Percentiles rank a stretch among this genome's conserved stretches.
Conservation (phyloP, 2,797 vertebrate species). For the Pseudochaenichthys georgianus region DNA sequence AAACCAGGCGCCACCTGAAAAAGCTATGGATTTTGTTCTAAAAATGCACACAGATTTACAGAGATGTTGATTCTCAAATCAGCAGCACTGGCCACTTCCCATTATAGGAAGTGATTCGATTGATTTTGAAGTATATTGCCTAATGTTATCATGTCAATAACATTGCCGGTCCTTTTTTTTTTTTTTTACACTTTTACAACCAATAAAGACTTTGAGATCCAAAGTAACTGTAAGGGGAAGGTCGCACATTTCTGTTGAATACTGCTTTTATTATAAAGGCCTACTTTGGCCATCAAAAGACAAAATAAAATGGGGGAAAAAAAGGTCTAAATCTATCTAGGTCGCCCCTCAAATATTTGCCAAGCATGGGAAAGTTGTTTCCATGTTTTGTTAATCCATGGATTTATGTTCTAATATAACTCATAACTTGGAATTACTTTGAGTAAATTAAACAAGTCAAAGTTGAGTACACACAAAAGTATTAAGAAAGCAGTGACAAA, state of each 20-base stretch:
- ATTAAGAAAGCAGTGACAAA: slow-evolving; percentile 42
- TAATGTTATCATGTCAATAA: background rate
- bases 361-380: background rate
- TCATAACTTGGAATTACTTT: slow-evolving; percentile 1
- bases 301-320: background rate
- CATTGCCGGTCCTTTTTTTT: background rate
- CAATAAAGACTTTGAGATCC: background rate
- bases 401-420: slow-evolving; percentile 1
- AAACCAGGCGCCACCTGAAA: background rate
- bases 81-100: background rate
- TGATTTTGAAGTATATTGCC: background rate
- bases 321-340: background rate
- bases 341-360: background rate
- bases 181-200: background rate
- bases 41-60: background rate
- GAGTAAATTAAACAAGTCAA: slow-evolving; percentile 19
- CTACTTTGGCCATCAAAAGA: background rate
- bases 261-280: background rate
- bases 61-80: background rate
- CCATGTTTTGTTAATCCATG: background rate
- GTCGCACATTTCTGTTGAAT: background rate
- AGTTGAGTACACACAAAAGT: slow-evolving; percentile 26
- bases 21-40: background rate
- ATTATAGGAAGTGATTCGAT: background rate
- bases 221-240: background rate